Evolutionary conservation across 2,113 vertebrate genomes (phyloP).

Genomic region (Mesoclemmys tuberculata): DNA sequence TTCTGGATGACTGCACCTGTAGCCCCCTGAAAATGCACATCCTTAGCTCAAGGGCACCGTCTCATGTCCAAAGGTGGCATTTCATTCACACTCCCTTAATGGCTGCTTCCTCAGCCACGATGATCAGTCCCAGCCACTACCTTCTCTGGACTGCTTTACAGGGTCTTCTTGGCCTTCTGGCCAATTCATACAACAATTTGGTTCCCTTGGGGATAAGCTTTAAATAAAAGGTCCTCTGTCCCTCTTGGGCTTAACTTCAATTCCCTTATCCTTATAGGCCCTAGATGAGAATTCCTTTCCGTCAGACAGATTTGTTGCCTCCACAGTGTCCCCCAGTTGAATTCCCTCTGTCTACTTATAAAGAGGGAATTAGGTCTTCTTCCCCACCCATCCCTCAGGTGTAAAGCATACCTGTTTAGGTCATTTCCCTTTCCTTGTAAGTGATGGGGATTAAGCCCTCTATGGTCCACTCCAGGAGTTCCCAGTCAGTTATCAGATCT

Average conservation of each 20-base stretch:
- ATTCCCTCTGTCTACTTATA: background rate
- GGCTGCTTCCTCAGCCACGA: no score
- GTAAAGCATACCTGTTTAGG: background rate
- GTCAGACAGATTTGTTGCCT: background rate
- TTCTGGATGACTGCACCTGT: background rate
- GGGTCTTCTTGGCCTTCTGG: background rate
- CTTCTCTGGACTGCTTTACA: background rate
- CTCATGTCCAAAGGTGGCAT: background rate
- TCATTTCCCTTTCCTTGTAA: background rate
- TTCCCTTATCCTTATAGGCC: background rate
- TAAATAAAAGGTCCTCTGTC: background rate
- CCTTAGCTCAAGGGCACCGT: background rate
- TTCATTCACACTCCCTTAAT: background rate
- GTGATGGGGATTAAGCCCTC: background rate
- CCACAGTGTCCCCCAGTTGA: background rate
- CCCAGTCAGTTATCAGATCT: background rate
- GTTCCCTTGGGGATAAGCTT: background rate
- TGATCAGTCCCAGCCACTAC: background rate
- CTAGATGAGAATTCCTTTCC: background rate
- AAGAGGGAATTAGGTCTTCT: background rate
- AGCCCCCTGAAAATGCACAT: background rate
- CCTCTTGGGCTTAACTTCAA: background rate
- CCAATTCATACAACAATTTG: background rate
- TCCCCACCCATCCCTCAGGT: background rate
- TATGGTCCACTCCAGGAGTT: background rate